These are phyloP conservation scores for Halichoerus grypus DNA, from an alignment of 2,113 vertebrate genomes.

Conservation along the genomic window DNA sequence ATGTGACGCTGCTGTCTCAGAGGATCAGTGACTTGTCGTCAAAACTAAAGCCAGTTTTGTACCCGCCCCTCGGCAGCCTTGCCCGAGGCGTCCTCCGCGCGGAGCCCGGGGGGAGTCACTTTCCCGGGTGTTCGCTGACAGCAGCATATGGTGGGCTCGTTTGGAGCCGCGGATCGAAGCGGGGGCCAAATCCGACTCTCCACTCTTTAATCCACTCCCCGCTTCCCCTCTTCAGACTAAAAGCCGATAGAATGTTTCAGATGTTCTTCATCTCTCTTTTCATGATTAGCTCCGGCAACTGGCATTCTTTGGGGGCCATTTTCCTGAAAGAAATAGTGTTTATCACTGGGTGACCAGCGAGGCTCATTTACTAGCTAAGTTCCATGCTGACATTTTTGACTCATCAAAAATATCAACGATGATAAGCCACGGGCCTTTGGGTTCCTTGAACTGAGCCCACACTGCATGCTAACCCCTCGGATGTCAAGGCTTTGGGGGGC, in stretches of 20 bases:
- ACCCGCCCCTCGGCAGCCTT: not conserved
- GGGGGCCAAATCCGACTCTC: not conserved
- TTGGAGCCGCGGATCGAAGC: not conserved
- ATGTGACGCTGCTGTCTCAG: accelerated
- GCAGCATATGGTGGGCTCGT: not conserved
- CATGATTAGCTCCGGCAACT: not conserved
- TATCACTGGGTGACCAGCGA: not conserved
- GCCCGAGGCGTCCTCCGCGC: accelerated
- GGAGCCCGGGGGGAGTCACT: not conserved
- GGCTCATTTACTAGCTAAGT: not conserved
- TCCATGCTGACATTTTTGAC: not conserved
- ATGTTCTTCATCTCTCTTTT: not conserved
- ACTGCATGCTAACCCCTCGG: not conserved
- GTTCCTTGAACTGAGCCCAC: not conserved
- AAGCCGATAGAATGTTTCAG: not conserved
- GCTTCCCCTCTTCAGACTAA: not conserved
- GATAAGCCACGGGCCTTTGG: accelerated
- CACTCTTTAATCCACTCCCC: not conserved
- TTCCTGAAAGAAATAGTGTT: not conserved
- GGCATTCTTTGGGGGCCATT: not conserved
- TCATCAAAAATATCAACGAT: not conserved
- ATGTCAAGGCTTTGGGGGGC: not conserved
- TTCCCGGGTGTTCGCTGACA: not conserved
- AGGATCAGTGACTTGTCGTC: accelerated
- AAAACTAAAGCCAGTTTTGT: not conserved